Base-by-base conservation (phyloP, 1,140 invertebrate species). In the Cydia fagiglandana region DNA sequence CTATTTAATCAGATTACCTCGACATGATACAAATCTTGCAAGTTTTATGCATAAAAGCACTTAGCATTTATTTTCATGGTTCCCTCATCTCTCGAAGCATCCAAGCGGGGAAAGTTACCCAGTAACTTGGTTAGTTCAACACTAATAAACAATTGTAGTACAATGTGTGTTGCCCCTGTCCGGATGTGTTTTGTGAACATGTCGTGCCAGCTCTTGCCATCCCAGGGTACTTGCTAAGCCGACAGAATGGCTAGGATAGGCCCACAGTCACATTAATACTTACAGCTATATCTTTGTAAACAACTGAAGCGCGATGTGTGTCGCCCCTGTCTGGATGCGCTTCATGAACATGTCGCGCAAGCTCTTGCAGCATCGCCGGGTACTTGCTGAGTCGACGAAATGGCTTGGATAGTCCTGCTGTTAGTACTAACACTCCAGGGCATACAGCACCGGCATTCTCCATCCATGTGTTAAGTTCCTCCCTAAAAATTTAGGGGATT, bases 131-230 rank as follows among this genome's bases (percentile, higher is more conserved):
- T 6, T 34, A 34, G 34, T 34, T 34, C 34, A 34, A 34, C 34
- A 34, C 34, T 6, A 34, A 91, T 98, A 99, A 34, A 99, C 96
- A 79, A 96, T 95, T 82, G 98, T 96, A 64, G 98, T 98, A 78
- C 99, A 94, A 89, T 99, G 98, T 1, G 98, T 97, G 87, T 99
- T 98, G 3, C 99, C 99, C 79, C 98, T 94, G 92, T 99, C 99
- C 2, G 97, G 95, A 93, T 99, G 98, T 86, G 96, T 96, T 91
- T 99, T 98, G 94, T 98, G 97, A 45, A 99, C 97, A 88, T 99
- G 98, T 77, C 98, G 94, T 85, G 99, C 98, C 66, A 99, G 92
- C 92, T 99, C 99, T 92, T 99, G 98, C 20, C 95, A 97, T 96
- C 34, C 96, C 96, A 6, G 98, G 96, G 91, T 99, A 99, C 88